Evolutionary conservation across 1,140 invertebrate species (phyloP).

Genomic region (Drosophila takahashii): DNA sequence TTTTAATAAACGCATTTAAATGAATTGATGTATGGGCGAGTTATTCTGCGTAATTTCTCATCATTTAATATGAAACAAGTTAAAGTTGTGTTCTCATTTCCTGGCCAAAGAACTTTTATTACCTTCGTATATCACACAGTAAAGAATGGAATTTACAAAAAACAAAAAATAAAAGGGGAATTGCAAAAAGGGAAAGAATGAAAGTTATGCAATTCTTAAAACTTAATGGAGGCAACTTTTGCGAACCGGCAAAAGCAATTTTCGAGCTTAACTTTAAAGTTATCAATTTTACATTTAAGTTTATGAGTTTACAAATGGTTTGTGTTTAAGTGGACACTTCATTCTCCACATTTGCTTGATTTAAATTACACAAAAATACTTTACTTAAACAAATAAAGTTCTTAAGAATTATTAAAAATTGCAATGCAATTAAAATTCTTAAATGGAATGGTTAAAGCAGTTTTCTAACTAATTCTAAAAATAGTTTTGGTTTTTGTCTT

Average conservation of each 20-base stretch:
- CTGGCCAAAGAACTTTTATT: constrained; percentile 66
- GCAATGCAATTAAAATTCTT: not conserved
- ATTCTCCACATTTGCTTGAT: not conserved
- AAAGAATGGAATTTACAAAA: constrained; percentile 33
- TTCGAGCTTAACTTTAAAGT: constrained; percentile 28
- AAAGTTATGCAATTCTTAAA: constrained; percentile 50
- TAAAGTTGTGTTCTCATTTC: constrained; percentile 47
- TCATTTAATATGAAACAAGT: constrained; percentile 67
- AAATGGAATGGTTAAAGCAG: not conserved
- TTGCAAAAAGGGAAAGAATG: constrained; percentile 13
- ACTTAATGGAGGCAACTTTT: constrained; percentile 47
- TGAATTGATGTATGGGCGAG: constrained; percentile 67
- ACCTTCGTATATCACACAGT: constrained; percentile 65
- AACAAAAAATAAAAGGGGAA: constrained; percentile 5
- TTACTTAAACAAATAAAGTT: not conserved
- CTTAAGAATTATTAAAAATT: not conserved
- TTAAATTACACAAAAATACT: constrained; percentile 15
- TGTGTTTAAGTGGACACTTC: not conserved
- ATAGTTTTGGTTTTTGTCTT: constrained; percentile 8
- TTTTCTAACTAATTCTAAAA: constrained; percentile 9
- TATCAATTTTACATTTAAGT: constrained; percentile 32
- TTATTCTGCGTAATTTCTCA: constrained; percentile 42
- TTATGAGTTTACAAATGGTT: constrained; percentile 5
- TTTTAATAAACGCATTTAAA: constrained; percentile 82
- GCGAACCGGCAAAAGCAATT: constrained; percentile 17